Percentiles rank a stretch among this genome's conserved stretches.
Evolutionary conservation across 2,888 invertebrate species (phyloP).

Genomic region (Philhelius pedissequus): DNA sequence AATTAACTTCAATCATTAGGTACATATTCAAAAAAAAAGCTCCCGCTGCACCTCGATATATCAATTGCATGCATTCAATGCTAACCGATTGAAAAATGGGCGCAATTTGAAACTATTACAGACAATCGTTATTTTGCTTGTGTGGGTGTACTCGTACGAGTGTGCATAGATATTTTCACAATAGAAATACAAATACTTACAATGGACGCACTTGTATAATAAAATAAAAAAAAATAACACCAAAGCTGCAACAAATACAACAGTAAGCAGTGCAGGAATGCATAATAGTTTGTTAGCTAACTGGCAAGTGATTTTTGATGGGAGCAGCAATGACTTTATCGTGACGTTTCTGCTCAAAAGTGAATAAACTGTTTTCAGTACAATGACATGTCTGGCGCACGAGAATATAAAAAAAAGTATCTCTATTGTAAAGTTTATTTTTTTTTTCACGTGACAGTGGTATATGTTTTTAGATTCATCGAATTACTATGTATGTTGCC

Average conservation of each 20-base stretch:
- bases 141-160: neutral
- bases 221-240: neutral
- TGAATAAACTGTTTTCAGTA: constrained; percentile 71
- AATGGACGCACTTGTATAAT: neutral
- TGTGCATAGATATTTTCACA: neutral
- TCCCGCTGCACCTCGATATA: neutral
- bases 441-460: neutral
- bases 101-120: constrained; percentile 37
- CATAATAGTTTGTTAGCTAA: constrained; percentile 1
- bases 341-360: constrained; percentile 51
- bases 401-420: constrained; percentile 25
- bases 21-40: constrained; percentile 3
- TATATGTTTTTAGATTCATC: neutral
- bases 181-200: neutral
- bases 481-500: neutral
- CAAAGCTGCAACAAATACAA: neutral
- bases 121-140: neutral
- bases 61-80: too few relatives aligned
- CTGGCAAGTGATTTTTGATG: constrained; percentile 7
- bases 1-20: constrained; percentile 27
- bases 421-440: neutral
- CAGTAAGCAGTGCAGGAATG: constrained; percentile 21
- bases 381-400: constrained; percentile 69
- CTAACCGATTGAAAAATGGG: constrained; percentile 36
- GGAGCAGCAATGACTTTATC: constrained; percentile 38